Evolutionary conservation across 2,113 vertebrate species (phyloP), one percentile per base, ranked within the genome.

Genomic region (Chelonoidis abingdonii): DNA sequence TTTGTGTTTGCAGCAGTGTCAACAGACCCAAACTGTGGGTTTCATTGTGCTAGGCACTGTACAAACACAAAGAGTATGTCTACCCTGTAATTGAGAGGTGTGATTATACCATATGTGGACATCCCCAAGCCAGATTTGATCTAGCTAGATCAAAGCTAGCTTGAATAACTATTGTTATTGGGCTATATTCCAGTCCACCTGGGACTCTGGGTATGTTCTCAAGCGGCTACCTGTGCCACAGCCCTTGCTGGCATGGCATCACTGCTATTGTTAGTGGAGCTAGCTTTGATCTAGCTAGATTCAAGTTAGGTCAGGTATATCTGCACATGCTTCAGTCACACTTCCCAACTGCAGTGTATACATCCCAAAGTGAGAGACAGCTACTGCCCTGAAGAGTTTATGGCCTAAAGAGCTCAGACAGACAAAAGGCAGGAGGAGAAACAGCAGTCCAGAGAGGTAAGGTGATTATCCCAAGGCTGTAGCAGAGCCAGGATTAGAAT

Each of bases 1-100:
- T 95, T 95, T 97, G 90, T 96, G 93, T 95, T 69, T 95, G 96
- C 94, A 90, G 89, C 93, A 97, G 86, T 95, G 93, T 89, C 92
- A 82, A 79, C 95, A 93, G 93, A 95, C 92, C 83, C 22, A 35
- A 35, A 59, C 82, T 59, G 75, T 93, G 92, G 49, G 53, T 92
- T 47, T 89, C 83, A 95, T 97, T 96, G 97, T 97, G 78, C 87
- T 92, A 44, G 91, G 41, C 65, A 56, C 53, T 87, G 86, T 89
- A 41, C 29, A 29, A 59, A 59, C 57, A 59, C 59, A 31, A 65
- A 17, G 59, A 65, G 6, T 65, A 35, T 17, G 16, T 19, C 62
- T 19, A n/a, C 16, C 62, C 35, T 69, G 62, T n/a, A n/a, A n/a
- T n/a, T 5, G 7, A 35, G 62, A 69, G 6, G 2, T 69, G 62